Conservation (phyloP, 64 coral and sea anemone species). For the Porites lutea region DNA sequence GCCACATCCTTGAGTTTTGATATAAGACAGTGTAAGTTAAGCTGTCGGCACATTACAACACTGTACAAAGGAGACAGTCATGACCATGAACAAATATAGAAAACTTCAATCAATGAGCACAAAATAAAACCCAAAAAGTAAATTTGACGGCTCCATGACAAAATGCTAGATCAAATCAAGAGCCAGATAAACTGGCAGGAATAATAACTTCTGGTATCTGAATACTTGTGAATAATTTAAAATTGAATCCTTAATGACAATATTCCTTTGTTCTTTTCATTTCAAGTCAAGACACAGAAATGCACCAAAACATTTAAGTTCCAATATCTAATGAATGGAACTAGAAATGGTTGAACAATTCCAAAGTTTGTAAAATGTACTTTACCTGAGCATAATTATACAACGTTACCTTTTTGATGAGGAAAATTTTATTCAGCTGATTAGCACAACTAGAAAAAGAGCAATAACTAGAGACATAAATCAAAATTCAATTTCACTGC, state of each 20-base stretch:
- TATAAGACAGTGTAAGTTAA: background rate
- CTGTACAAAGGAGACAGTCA: background rate
- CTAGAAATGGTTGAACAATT: too few species aligned
- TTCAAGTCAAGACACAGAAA: background rate
- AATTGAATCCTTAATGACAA: background rate
- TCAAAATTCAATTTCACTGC: background rate
- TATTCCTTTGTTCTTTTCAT: constrained; percentile 42
- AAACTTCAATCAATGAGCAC: too few species aligned
- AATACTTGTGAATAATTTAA: constrained; percentile 30
- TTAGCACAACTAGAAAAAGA: constrained; percentile 4
- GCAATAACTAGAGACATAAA: background rate
- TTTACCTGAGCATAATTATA: too few species aligned
- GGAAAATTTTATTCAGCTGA: background rate
- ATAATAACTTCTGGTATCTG: constrained; percentile 16
- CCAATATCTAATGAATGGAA: background rate
- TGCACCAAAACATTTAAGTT: background rate
- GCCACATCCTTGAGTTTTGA: background rate
- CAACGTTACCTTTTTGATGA: too few species aligned
- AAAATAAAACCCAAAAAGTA: too few species aligned
- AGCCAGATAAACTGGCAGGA: background rate
- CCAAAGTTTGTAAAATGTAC: too few species aligned
- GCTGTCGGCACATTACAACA: background rate
- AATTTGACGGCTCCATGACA: background rate
- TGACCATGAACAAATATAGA: too few species aligned
- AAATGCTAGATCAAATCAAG: background rate